phyloP scores from a whole-genome alignment of 2,888 invertebrate genomes.

The Gryllus longicercus region DNA sequence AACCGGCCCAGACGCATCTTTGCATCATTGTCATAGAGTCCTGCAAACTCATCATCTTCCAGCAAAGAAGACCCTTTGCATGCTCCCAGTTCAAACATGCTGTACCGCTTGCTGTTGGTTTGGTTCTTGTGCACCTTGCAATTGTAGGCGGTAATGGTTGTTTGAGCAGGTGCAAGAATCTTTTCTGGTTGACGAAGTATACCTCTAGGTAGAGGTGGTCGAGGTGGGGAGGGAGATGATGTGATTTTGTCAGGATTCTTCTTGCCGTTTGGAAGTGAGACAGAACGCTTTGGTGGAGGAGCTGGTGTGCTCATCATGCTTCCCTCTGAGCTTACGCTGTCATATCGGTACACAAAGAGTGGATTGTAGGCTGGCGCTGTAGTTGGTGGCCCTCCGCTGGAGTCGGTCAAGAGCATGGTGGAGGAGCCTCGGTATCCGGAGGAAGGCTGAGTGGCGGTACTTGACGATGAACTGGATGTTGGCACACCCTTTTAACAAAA shows the following conservation, averaged over 20 bases:
- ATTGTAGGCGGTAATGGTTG: conserved; percentile 39
- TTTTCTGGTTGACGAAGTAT: conserved; percentile 62
- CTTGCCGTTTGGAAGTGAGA: conserved; percentile 54
- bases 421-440: conserved; percentile 85
- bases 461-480: conserved; percentile 25
- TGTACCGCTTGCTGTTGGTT: conserved; percentile 63
- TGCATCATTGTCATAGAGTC: not conserved
- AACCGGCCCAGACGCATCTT: not conserved
- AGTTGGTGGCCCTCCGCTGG: conserved; percentile 63
- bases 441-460: conserved; percentile 65
- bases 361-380: conserved; percentile 62
- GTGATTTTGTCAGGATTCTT: conserved; percentile 43
- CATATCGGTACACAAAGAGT: conserved; percentile 78
- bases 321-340: conserved; percentile 71
- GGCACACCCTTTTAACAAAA: not conserved
- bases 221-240: conserved; percentile 60
- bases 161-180: conserved; percentile 46
- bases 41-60: conserved; percentile 1
- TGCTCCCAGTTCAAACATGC: conserved; percentile 71
- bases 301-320: conserved; percentile 55
- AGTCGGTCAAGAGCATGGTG: conserved; percentile 69
- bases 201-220: conserved; percentile 69
- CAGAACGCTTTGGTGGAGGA: conserved; percentile 65
- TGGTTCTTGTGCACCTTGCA: conserved; percentile 50
- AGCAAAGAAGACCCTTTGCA: conserved; percentile 41